Evolutionary conservation across 2,113 vertebrate genomes (phyloP).

Genomic region (Tetrax tetrax): DNA sequence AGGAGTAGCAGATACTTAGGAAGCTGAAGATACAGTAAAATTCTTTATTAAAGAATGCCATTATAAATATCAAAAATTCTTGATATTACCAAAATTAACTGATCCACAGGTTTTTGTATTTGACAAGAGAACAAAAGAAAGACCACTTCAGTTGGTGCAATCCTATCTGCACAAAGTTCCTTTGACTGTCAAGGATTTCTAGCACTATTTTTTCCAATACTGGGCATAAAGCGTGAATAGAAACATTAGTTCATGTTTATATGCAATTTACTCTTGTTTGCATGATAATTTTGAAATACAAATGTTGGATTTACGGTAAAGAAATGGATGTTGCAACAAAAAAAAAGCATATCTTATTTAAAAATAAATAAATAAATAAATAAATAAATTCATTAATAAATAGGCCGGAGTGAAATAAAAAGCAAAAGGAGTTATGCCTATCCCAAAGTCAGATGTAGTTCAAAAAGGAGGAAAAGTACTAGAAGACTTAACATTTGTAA

Average conservation of each 20-base stretch:
- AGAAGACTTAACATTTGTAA: not conserved
- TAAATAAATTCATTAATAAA: not conserved
- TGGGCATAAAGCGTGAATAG: not conserved
- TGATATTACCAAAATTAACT: not conserved
- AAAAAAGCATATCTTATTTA: not conserved
- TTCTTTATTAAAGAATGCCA: not conserved
- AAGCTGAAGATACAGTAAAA: not conserved
- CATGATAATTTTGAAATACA: not conserved
- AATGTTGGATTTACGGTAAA: conserved; percentile 21
- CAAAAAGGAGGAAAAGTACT: not conserved
- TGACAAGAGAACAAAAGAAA: not conserved
- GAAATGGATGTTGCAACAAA: conserved; percentile 2
- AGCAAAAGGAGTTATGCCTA: not conserved
- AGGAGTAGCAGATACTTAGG: not conserved
- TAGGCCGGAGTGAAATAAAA: not conserved
- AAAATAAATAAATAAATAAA: not conserved
- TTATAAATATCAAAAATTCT: not conserved
- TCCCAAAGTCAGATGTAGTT: not conserved
- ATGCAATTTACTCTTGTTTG: not conserved
- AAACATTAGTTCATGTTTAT: not conserved
- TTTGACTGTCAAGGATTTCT: not conserved
- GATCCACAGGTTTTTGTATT: not conserved
- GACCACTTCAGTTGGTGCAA: not conserved
- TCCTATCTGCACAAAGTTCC: not conserved
- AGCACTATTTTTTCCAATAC: not conserved